Percentiles rank a stretch among this genome's conserved stretches.
These are phyloP conservation scores for Caerostris extrusa DNA, from an alignment of 1,140 invertebrate species.

Conservation along the genomic window DNA sequence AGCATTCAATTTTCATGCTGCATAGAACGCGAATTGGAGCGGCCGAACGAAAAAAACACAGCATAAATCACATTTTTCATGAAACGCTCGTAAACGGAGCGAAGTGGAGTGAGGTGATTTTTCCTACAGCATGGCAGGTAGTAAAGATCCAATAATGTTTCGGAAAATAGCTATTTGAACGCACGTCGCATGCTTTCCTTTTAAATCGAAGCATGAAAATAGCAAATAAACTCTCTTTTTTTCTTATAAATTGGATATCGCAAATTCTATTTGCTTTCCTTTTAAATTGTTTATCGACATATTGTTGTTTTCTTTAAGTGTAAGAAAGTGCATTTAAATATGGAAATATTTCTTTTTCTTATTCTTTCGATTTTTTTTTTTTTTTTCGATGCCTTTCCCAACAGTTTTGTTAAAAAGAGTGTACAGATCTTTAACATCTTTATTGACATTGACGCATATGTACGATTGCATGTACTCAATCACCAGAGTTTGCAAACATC, in stretches of 20 bases:
- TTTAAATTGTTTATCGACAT: neutral
- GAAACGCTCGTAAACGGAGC: neutral
- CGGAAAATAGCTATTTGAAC: neutral
- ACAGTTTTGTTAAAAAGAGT: too few relatives aligned
- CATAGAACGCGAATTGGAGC: neutral
- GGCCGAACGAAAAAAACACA: neutral
- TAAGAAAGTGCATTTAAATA: too few relatives aligned
- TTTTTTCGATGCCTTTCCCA: too few relatives aligned
- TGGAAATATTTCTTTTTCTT: too few relatives aligned
- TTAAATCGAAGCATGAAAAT: neutral
- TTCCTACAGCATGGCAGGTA: neutral
- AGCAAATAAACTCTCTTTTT: neutral
- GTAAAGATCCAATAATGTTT: neutral
- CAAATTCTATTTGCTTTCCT: neutral
- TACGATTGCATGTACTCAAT: too few relatives aligned
- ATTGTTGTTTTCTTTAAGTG: neutral
- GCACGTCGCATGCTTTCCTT: neutral
- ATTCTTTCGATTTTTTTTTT: too few relatives aligned
- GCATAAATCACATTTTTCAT: neutral
- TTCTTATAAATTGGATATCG: neutral
- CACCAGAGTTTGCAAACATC: too few relatives aligned
- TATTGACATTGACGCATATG: too few relatives aligned
- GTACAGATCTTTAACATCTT: too few relatives aligned
- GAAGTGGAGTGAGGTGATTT: neutral
- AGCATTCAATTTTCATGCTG: conserved; percentile 13